These are phyloP conservation scores for Xanthia icteritia DNA, from an alignment of 2,888 invertebrate genomes.

Conservation along the genomic window DNA sequence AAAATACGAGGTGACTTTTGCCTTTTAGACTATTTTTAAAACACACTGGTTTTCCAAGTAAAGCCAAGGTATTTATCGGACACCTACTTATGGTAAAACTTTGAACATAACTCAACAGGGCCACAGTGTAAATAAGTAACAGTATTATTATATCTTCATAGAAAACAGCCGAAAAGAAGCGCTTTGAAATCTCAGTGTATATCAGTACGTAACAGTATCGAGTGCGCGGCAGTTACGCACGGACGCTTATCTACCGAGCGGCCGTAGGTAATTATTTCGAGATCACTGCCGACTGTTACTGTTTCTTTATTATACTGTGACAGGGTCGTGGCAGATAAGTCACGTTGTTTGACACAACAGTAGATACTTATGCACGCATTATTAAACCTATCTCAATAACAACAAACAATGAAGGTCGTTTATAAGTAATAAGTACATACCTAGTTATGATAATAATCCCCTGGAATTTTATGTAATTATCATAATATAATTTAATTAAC, in stretches of 20 bases:
- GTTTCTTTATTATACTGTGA: too few relatives aligned
- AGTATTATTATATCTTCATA: too few relatives aligned
- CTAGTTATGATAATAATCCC: conserved; percentile 24
- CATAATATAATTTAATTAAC: conserved; percentile 22
- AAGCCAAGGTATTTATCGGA: neutral
- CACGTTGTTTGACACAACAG: conserved; percentile 23
- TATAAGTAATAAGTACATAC: neutral
- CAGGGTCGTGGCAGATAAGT: conserved; percentile 20
- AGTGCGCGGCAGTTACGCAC: too few relatives aligned
- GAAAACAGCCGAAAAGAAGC: too few relatives aligned
- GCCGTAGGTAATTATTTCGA: too few relatives aligned
- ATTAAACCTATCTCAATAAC: conserved; percentile 45
- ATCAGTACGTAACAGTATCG: too few relatives aligned
- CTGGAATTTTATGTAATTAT: conserved; percentile 5
- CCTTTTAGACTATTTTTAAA: neutral
- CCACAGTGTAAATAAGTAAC: too few relatives aligned
- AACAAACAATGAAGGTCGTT: conserved; percentile 25
- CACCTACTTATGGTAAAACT: conserved; percentile 1
- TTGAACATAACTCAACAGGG: neutral
- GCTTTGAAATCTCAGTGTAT: too few relatives aligned
- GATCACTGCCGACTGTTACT: too few relatives aligned
- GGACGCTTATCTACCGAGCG: too few relatives aligned
- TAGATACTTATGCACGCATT: neutral
- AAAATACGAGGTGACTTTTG: neutral
- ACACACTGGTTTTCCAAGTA: neutral